phyloP scores from a whole-genome alignment of 2,888 invertebrate genomes.

The Lasioglossum calceatum region DNA sequence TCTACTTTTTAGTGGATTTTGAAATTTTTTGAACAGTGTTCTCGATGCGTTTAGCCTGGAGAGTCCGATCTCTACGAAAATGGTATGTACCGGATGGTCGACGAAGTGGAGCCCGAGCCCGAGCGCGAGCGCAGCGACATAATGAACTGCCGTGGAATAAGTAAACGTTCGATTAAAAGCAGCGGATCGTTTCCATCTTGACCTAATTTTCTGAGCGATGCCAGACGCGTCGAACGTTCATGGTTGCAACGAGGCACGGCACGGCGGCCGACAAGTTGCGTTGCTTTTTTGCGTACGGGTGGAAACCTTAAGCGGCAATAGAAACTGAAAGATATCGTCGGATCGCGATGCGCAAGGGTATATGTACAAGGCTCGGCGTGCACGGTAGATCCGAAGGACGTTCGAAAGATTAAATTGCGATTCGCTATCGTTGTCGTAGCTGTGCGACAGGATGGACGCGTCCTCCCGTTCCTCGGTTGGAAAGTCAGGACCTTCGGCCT shows the following conservation, averaged over 20 bases:
- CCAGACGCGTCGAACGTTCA: constrained; percentile 10
- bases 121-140: too few species aligned
- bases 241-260: background rate
- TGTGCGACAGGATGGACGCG: constrained; percentile 53
- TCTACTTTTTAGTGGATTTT: too few species aligned
- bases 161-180: background rate
- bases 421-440: constrained; percentile 36
- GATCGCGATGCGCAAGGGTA: constrained; percentile 15
- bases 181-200: background rate
- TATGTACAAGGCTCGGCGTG: background rate
- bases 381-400: constrained; percentile 32
- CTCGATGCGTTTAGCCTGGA: too few species aligned
- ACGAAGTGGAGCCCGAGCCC: too few species aligned
- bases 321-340: background rate
- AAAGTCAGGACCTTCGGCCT: constrained; percentile 54
- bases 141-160: background rate
- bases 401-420: constrained; percentile 52
- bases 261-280: background rate
- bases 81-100: too few species aligned
- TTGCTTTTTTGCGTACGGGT: background rate
- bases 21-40: too few species aligned
- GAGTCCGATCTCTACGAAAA: too few species aligned
- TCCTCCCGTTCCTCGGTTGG: constrained; percentile 38
- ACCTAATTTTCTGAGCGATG: constrained; percentile 9
- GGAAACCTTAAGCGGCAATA: background rate